phyloP scores from a whole-genome alignment of 2,113 vertebrate species.

The Galeopterus variegatus region DNA sequence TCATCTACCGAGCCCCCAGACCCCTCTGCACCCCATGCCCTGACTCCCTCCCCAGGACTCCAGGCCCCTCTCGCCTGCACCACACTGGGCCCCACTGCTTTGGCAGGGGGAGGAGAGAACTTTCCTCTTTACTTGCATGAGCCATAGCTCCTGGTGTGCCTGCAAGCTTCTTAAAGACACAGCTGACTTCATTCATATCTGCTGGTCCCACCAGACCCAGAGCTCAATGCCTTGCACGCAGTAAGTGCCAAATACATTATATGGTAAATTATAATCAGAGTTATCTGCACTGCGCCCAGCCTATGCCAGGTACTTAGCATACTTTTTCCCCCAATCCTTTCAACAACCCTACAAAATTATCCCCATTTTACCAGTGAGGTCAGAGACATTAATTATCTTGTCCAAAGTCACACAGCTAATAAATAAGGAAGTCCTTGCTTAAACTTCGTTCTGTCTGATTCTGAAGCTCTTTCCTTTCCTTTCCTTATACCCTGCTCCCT shows the following conservation, averaged over 20 bases:
- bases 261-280: neutral
- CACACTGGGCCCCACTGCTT: neutral
- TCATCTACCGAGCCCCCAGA: neutral
- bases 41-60: neutral
- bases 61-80: neutral
- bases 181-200: neutral
- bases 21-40: neutral
- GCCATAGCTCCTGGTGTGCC: neutral
- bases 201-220: neutral
- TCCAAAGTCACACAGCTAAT: slow-evolving; percentile 61
- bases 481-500: neutral
- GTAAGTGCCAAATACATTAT: neutral
- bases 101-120: neutral
- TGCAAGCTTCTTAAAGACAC: neutral
- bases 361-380: slow-evolving; percentile 48
- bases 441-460: slow-evolving; percentile 33
- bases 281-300: neutral
- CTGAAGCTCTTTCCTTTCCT: slow-evolving; percentile 33
- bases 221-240: neutral
- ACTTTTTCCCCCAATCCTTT: neutral
- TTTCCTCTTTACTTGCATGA: neutral
- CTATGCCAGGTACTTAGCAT: neutral
- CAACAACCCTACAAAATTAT: slow-evolving; percentile 39
- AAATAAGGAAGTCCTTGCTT: neutral
- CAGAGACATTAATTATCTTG: slow-evolving; percentile 60